phyloP scores from a whole-genome alignment of 2,797 vertebrate species.

The Oreochromis mossambicus region DNA sequence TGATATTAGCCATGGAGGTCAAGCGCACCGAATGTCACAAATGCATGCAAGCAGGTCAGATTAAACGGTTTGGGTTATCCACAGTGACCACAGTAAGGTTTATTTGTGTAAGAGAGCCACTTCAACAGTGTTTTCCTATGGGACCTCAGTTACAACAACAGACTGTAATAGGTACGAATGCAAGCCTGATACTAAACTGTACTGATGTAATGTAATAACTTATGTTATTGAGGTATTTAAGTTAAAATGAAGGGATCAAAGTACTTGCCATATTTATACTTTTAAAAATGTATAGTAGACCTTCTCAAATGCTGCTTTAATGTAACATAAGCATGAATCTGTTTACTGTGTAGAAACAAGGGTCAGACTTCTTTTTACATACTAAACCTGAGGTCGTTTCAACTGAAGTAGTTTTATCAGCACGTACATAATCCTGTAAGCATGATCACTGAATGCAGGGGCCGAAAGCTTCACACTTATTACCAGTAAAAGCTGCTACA shows the following conservation, averaged over 20 bases:
- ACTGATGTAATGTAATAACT: conserved; percentile 9
- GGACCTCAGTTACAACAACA: conserved; percentile 38
- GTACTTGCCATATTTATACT: conserved; percentile 46
- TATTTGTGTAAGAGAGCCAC: not conserved
- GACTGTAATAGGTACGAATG: not conserved
- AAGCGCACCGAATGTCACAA: not conserved
- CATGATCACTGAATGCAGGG: not conserved
- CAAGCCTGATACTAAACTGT: conserved; percentile 23
- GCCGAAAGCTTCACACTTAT: not conserved
- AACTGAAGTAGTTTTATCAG: not conserved
- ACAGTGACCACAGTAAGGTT: not conserved
- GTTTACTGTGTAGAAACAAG: not conserved
- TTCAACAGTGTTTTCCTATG: conserved; percentile 16
- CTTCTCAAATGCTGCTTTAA: conserved; percentile 29
- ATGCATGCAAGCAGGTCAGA: not conserved
- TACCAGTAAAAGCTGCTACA: conserved; percentile 27
- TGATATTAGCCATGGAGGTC: not conserved
- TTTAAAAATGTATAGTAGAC: conserved; percentile 7
- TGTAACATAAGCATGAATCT: not conserved
- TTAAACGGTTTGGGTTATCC: not conserved
- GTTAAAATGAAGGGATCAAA: conserved; percentile 69
- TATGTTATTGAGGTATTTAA: conserved; percentile 44
- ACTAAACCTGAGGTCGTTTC: not conserved
- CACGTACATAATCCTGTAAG: not conserved
- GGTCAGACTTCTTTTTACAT: not conserved